These are phyloP conservation scores for Rhinopithecus roxellana DNA, from an alignment of 2,113 vertebrate genomes.

Conservation along the genomic window DNA sequence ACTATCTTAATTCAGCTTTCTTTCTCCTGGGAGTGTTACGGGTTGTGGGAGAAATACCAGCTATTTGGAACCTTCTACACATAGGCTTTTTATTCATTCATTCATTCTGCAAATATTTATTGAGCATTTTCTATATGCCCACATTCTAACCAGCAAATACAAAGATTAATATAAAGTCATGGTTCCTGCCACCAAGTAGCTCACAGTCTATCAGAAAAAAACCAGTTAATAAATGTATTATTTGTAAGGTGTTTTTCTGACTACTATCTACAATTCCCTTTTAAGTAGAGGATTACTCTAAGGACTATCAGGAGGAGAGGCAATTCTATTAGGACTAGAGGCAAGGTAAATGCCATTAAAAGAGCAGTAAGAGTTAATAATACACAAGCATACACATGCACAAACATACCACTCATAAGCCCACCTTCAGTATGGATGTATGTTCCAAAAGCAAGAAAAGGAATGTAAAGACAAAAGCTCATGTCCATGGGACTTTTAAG, in stretches of 20 bases:
- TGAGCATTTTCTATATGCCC: conserved; percentile 31
- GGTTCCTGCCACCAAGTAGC: not conserved
- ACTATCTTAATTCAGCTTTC: conserved; percentile 1
- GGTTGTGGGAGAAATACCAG: not conserved
- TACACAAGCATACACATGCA: not conserved
- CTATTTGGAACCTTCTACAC: not conserved
- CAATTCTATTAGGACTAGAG: not conserved
- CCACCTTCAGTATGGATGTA: not conserved
- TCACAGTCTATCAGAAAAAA: conserved; percentile 30
- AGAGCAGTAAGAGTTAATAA: not conserved
- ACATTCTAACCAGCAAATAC: not conserved
- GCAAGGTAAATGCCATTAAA: not conserved
- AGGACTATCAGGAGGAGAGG: not conserved
- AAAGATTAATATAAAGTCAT: conserved; percentile 25
- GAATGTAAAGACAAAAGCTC: not conserved
- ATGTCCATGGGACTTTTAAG: not conserved
- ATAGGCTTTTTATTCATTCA: not conserved
- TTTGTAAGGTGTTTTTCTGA: not conserved
- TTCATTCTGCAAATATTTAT: conserved; percentile 55
- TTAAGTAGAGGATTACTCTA: not conserved
- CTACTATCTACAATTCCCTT: not conserved
- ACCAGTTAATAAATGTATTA: not conserved
- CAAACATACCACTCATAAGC: not conserved
- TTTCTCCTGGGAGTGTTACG: not conserved
- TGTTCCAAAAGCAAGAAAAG: not conserved